Conservation (phyloP, 1,140 invertebrate genomes). For the Drosophila murphyi region DNA sequence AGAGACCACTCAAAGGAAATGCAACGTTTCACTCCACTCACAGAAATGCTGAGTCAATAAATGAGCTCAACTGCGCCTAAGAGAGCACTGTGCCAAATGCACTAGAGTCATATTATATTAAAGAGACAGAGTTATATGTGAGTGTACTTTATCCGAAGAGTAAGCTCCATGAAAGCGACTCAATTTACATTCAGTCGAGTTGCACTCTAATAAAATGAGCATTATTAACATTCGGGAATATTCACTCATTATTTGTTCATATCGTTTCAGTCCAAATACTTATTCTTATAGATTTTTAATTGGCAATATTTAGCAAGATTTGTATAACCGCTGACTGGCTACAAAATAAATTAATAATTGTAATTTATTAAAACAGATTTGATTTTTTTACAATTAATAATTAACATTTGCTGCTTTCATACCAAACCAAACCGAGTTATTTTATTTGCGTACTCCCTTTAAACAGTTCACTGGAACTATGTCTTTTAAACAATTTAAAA, state of each 20-base stretch:
- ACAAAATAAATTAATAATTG: too few relatives aligned
- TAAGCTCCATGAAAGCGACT: too few relatives aligned
- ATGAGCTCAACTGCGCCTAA: constrained; percentile 33
- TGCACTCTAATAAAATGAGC: too few relatives aligned
- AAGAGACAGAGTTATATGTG: constrained; percentile 4
- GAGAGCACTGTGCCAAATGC: constrained; percentile 13
- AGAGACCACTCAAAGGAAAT: constrained; percentile 7
- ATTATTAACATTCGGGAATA: too few relatives aligned
- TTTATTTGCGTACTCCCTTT: constrained; percentile 2
- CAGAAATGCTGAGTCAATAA: background rate
- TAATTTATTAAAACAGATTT: too few relatives aligned
- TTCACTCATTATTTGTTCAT: too few relatives aligned
- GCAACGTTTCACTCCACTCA: background rate
- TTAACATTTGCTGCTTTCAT: background rate
- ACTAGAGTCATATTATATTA: background rate
- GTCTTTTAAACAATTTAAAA: constrained; percentile 6
- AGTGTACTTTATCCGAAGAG: background rate
- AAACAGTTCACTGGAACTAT: constrained; percentile 1
- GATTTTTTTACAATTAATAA: too few relatives aligned
- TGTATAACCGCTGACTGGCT: too few relatives aligned
- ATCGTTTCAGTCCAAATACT: too few relatives aligned
- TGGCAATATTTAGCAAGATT: too few relatives aligned
- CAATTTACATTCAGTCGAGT: too few relatives aligned
- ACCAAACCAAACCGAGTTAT: background rate
- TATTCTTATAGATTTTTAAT: too few relatives aligned